Percentiles rank a stretch among this genome's conserved stretches.
Evolutionary conservation across 2,888 invertebrate species (phyloP).

Genomic region (Achlya flavicornis): DNA sequence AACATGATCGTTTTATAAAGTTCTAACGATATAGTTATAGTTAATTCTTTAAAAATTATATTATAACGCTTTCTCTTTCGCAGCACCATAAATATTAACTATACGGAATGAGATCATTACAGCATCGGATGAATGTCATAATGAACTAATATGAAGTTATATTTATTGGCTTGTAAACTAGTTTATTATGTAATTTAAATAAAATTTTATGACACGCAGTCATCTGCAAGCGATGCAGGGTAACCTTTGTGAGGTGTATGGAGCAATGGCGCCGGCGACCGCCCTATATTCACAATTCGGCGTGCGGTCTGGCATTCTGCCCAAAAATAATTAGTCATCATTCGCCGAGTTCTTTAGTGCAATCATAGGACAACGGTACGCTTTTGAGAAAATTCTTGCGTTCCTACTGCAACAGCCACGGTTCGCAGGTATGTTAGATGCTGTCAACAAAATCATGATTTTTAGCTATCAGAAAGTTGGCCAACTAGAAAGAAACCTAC

Average conservation of each 20-base stretch:
- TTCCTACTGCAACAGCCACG: slow-evolving; percentile 27
- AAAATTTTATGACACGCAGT: slow-evolving; percentile 37
- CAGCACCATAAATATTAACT: slow-evolving; percentile 15
- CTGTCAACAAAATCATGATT: not conserved
- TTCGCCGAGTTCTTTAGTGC: slow-evolving; percentile 49
- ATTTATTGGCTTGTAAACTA: slow-evolving; percentile 16
- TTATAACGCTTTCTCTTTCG: not conserved
- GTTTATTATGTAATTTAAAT: slow-evolving; percentile 29
- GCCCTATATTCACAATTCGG: slow-evolving; percentile 48
- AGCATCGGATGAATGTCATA: slow-evolving; percentile 25
- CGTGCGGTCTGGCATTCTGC: slow-evolving; percentile 68
- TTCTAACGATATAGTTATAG: too few relatives aligned
- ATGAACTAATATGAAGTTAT: slow-evolving; percentile 26
- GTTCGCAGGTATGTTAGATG: not conserved
- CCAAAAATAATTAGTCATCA: slow-evolving; percentile 79
- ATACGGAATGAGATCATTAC: slow-evolving; percentile 20
- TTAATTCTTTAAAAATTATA: too few relatives aligned
- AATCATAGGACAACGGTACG: slow-evolving; percentile 52
- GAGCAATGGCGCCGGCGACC: slow-evolving; percentile 38
- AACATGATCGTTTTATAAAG: too few relatives aligned
- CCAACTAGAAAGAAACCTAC: not conserved
- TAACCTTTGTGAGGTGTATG: slow-evolving; percentile 57
- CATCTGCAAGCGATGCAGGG: slow-evolving; percentile 39
- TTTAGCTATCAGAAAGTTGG: not conserved
- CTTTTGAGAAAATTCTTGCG: slow-evolving; percentile 54